Evolutionary conservation across 2,113 vertebrate genomes (phyloP), one percentile per base, ranked within the genome.

Genomic region (Pachypanchax playfairii): DNA sequence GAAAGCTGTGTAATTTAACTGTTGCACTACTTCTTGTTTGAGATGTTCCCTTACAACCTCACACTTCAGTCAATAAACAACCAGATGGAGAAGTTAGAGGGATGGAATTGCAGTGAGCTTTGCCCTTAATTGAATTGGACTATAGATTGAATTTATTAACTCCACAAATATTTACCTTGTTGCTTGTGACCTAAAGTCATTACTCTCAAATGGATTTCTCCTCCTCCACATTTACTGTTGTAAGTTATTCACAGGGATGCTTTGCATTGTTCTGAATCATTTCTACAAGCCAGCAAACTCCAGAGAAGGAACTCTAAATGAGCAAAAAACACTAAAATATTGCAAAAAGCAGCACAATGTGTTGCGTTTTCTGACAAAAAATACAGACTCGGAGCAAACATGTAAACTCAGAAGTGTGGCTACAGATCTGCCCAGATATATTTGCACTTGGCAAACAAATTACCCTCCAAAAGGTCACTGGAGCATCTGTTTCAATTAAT

Each of bases 211-310:
- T 85, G 44, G 89, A 90, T 88, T 84, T 84, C 78, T 70, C 57
- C 73, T 71, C 64, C 51, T 48, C 24, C 69, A 90, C 87, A 46
- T 84, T 87, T 75, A 71, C 69, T 33, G 42, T 43, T 66, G 28
- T 73, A 67, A 82, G 77, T 74, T 88, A 84, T 84, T 87, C 67
- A 75, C 63, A 12, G 48, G 47, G 51, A 90, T 88, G 87, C 73
- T 77, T 48, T 73, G 84, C 81, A 91, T 91, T 78, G 82, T 88
- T 92, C 88, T 67, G 70, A 93, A 91, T 89, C 87, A 92, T 93
- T 91, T 92, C 82, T 86, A 58, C 75, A 71, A 80, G 81, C 62
- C 31, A 7, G 12, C 22, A 15, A 50, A 65, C 60, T 38, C 29
- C 33, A 60, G 36, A 60, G 4, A 39, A 58, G 41, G 56, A 63